Base-by-base conservation (phyloP, 2,888 invertebrate genomes). In the Cryptocheilus praepositus region DNA sequence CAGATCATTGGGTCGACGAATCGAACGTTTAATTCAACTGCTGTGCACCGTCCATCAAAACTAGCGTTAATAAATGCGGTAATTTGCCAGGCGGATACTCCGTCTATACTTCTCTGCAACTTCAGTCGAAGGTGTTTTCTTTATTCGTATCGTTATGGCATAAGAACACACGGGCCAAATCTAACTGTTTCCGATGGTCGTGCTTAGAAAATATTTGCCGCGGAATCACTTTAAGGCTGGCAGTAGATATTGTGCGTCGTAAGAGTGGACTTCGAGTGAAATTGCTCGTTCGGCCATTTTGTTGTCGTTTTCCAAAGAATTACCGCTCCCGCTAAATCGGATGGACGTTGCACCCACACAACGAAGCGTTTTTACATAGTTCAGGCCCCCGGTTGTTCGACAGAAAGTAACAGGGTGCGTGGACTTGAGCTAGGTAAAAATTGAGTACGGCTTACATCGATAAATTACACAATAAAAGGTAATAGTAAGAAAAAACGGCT, bases 401-500 rank as follows among this genome's bases (percentile, higher is more conserved):
- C 36, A n/a, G 36, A 3, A 25, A 25, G 25, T 25, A 36, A 36
- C 7, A 11, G 36, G 28, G 8, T 5, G 5, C 25, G 8, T 4
- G 15, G 54, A 19, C 49, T 67, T 76, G 70, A 56, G 70, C 73
- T 68, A 61, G 67, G 55, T 60, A 70, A 58, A 54, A 68, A 76
- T 36, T 36, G 36, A 11, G 36, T 11, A 36, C 51, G 16, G 53
- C 63, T 71, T 77, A 74, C 46, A 73, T 71, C 62, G 71, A 80
- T 64, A 73, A 77, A 74, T 81, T 78, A 80, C 59, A 70, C 57
- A 61, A 18, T 76, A 72, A 36, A n/a, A 79, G 61, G 66, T 70
- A 76, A 64, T 70, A 76, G 67, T 81, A 80, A 79, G 70, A 74
- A 80, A 36, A 36, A 78, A 80, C 59, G 61, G 58, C 79, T 82